phyloP scores from a whole-genome alignment of 2,797 vertebrate species.

The Leucoraja ocellata region DNA sequence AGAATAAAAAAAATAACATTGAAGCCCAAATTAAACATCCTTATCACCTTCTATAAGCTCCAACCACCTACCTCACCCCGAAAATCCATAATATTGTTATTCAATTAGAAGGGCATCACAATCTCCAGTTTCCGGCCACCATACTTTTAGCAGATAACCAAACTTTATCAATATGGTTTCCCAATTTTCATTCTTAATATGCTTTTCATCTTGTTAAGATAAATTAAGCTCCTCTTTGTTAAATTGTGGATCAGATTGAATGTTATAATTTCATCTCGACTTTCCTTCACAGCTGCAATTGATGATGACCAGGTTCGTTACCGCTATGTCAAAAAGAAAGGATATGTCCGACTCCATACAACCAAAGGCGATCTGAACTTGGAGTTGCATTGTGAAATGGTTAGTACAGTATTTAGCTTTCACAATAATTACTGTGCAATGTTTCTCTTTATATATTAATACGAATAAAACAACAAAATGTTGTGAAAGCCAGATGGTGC shows the following conservation, averaged over 20 bases:
- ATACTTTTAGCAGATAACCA: background rate
- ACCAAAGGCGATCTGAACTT: conserved; percentile 86
- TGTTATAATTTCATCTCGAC: background rate
- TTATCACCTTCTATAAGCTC: background rate
- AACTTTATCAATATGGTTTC: background rate
- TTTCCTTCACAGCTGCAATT: conserved; percentile 69
- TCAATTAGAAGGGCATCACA: background rate
- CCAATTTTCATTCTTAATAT: background rate
- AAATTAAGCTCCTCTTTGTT: background rate
- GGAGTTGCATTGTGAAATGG: conserved; percentile 91
- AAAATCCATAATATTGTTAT: background rate
- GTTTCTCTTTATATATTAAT: too few relatives aligned
- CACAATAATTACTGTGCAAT: background rate
- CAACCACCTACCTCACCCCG: background rate
- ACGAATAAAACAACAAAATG: too few relatives aligned
- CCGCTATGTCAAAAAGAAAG: conserved; percentile 90
- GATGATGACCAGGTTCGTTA: conserved; percentile 84
- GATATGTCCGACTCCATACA: conserved; percentile 85
- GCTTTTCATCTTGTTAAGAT: background rate
- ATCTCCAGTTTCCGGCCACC: background rate
- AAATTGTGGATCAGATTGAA: background rate
- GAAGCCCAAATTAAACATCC: background rate
- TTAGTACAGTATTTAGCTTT: conserved; percentile 45
- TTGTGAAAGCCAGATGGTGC: background rate
- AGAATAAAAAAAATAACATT: too few relatives aligned